Conservation (phyloP, 2,113 vertebrate species). For the Alectura lathami region DNA sequence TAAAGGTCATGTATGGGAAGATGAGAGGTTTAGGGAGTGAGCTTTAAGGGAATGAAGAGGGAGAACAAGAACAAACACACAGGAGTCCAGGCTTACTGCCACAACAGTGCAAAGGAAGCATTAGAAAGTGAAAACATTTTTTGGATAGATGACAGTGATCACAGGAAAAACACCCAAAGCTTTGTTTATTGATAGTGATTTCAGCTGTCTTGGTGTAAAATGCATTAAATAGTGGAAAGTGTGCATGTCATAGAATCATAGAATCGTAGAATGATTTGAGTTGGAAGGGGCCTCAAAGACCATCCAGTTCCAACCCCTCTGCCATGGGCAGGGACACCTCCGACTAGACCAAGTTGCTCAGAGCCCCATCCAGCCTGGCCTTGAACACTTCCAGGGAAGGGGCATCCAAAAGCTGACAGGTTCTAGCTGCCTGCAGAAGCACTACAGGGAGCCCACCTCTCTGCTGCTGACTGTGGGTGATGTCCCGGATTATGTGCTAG, state of each 20-base stretch:
- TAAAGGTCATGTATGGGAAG: background rate
- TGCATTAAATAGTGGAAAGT: background rate
- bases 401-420: background rate
- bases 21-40: background rate
- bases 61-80: background rate
- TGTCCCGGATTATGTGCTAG: background rate
- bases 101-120: background rate
- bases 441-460: background rate
- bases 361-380: too few species aligned
- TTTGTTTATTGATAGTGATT: background rate
- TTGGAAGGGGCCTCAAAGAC: too few species aligned
- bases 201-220: background rate
- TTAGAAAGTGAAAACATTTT: background rate
- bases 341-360: too few species aligned
- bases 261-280: too few species aligned
- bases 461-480: background rate
- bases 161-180: background rate
- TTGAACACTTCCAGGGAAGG: too few species aligned
- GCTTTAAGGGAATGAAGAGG: background rate
- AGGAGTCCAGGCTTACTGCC: background rate
- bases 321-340: too few species aligned
- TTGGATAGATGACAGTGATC: background rate
- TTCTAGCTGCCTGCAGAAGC: background rate
- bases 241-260: too few species aligned
- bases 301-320: too few species aligned